Evolutionary conservation across 2,113 vertebrate species (phyloP), one percentile per base, ranked within the genome.

Genomic region (Crotalus helleri): DNA sequence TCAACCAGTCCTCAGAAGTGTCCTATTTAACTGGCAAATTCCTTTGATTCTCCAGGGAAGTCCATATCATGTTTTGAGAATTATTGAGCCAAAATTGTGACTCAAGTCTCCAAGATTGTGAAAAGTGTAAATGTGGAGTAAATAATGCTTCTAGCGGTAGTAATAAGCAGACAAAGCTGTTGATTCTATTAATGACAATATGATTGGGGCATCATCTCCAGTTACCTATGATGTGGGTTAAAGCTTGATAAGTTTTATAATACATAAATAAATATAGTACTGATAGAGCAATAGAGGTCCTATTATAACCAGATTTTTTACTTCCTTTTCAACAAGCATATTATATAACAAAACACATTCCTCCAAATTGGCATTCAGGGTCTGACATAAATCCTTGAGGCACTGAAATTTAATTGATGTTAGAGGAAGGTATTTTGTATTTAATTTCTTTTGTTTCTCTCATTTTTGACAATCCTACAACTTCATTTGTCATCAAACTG

Each of bases 361-460:
- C 8, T 92, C 85, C 26, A 46, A 90, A 94, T 1, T 0, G 90
- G 85, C 49, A 0, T 55, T 55, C 55, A 39, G 5, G 49, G 58
- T 93, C 88, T 89, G 89, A 58, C 81, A 81, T 44, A 74, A 91
- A 90, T 17, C 3, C 92, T 86, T 17, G 49, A 88, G 26, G 55
- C n/a, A 90, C 1, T 74, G 44, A 91, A 91, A 93, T 91, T 87
- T 81, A 93, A 93, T 12, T 88, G 90, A 87, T 57, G 85, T 85
- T 88, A 55, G 64, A 94, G 74, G 7, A 46, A 57, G 17, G 21
- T 88, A 39, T 54, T 61, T 88, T 92, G 17, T 91, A 24, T 74
- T 93, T 91, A 93, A 91, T 94, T 87, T 87, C 74, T 86, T 94
- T 87, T 44, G 4, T 85, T 89, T 39, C 0, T 86, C 39, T 86